Evolutionary conservation across 1,140 invertebrate species (phyloP).

Genomic region (Brachionus koreanus): DNA sequence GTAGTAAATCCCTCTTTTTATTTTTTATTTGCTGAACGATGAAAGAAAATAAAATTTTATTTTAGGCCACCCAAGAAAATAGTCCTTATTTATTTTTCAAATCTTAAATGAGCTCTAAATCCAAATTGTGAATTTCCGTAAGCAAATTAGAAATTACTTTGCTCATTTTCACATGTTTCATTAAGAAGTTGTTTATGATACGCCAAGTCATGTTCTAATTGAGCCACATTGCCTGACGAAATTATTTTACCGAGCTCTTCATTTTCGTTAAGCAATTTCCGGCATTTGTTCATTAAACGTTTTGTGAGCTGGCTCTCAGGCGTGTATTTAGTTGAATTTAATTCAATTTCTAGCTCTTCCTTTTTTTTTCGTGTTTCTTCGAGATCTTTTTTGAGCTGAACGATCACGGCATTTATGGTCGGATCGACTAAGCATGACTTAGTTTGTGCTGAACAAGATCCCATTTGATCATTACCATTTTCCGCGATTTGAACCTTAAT

Average conservation of each 20-base stretch:
- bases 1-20: no score
- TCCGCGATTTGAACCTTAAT: background rate
- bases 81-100: no score
- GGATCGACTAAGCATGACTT: slow-evolving; percentile 17
- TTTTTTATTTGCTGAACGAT: no score
- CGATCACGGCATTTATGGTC: background rate
- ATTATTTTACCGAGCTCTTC: slow-evolving; percentile 94
- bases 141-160: background rate
- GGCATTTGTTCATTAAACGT: slow-evolving; percentile 92
- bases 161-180: slow-evolving; percentile 41
- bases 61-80: no score
- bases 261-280: slow-evolving; percentile 93
- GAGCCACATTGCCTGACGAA: slow-evolving; percentile 85
- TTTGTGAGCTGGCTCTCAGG: slow-evolving; percentile 75
- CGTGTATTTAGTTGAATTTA: slow-evolving; percentile 26
- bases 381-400: slow-evolving; percentile 31
- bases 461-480: background rate
- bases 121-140: background rate
- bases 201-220: slow-evolving; percentile 88
- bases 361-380: slow-evolving; percentile 31
- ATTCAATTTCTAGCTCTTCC: slow-evolving; percentile 34
- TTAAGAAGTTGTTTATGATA: slow-evolving; percentile 72
- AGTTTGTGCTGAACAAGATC: background rate
- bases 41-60: background rate
- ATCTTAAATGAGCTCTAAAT: no score